Percentiles rank a stretch among this genome's conserved stretches.
Conservation (phyloP, 1,140 invertebrate genomes). For the Saccostrea echinata region DNA sequence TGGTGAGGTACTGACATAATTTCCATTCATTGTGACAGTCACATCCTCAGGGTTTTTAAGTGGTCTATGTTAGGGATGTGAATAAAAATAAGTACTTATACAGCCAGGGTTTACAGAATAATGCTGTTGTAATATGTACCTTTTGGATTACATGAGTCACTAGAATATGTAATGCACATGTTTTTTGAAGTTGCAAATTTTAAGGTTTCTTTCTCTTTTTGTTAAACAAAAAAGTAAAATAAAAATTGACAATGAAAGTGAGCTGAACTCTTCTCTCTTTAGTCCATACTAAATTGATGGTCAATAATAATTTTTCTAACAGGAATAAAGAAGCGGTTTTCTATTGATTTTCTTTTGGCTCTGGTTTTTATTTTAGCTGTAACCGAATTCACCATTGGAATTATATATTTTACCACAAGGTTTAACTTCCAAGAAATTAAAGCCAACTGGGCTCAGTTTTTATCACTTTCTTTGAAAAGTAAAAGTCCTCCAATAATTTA, state of each 20-base stretch:
- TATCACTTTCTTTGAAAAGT: slow-evolving; percentile 3
- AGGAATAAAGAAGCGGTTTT: not conserved
- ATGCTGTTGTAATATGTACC: not conserved
- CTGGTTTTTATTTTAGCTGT: slow-evolving; percentile 18
- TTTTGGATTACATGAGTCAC: not conserved
- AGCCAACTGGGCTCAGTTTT: not conserved
- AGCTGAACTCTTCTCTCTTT: not conserved
- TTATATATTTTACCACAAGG: not conserved
- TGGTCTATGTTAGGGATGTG: not conserved
- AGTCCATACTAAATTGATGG: slow-evolving; percentile 22
- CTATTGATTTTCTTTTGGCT: slow-evolving; percentile 14
- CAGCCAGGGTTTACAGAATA: not conserved
- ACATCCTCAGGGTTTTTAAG: slow-evolving; percentile 22
- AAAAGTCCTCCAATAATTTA: no score
- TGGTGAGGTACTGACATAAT: not conserved
- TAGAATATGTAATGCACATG: not conserved
- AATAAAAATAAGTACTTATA: slow-evolving; percentile 28
- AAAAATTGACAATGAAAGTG: not conserved
- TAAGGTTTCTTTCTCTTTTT: not conserved
- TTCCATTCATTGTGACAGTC: slow-evolving; percentile 2
- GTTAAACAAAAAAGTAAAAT: not conserved
- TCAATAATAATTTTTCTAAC: slow-evolving; percentile 38
- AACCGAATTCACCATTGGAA: slow-evolving; percentile 4
- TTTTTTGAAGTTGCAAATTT: not conserved
- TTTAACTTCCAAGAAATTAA: not conserved